phyloP scores from a whole-genome alignment of 2,113 vertebrate genomes.

The Aspiorhynchus laticeps region DNA sequence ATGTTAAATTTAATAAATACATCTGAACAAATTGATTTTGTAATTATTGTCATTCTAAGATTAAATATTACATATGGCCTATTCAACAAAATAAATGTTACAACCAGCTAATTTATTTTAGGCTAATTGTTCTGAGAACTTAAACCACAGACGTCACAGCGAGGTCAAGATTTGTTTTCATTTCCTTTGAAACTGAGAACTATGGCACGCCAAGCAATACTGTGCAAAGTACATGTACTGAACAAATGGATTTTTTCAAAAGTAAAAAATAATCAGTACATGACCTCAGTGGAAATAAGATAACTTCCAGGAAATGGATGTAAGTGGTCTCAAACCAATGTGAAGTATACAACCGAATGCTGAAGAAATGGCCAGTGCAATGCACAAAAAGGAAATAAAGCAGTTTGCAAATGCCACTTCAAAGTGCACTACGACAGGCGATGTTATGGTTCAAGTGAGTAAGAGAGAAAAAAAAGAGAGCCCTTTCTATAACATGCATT shows the following conservation, averaged over 20 bases:
- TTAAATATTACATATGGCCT: neutral
- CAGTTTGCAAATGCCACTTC: conserved; percentile 19
- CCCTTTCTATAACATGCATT: neutral
- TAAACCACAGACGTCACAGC: neutral
- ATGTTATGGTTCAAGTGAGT: neutral
- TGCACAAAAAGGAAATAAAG: conserved; percentile 8
- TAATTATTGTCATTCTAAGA: neutral
- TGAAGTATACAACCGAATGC: neutral
- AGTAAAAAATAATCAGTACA: neutral
- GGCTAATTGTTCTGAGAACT: neutral
- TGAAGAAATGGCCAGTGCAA: neutral
- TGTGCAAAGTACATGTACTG: neutral
- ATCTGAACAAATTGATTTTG: neutral
- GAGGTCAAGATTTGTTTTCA: conserved; percentile 10
- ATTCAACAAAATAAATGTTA: neutral
- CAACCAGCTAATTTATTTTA: neutral
- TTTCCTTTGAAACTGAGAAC: neutral
- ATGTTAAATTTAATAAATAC: neutral
- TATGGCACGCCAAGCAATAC: neutral
- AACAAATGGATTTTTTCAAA: neutral
- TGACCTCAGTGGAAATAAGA: neutral
- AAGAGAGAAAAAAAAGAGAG: neutral
- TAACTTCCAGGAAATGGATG: neutral
- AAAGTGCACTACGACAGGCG: neutral
- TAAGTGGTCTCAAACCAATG: neutral